phyloP scores from a whole-genome alignment of 2,113 vertebrate genomes.

The Cynopterus brachyotis region DNA sequence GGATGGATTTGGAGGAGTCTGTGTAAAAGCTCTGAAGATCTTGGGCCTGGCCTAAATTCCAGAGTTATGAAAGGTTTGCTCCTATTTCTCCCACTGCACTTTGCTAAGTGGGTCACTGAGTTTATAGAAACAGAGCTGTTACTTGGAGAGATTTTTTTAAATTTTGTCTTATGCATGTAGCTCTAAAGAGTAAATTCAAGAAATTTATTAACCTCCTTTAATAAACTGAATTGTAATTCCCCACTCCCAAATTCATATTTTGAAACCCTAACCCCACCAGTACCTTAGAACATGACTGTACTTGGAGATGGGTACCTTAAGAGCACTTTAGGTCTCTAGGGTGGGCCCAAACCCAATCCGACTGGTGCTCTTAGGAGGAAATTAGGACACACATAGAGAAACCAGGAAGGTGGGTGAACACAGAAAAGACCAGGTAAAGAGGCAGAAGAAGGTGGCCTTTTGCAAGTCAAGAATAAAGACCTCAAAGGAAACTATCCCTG shows the following conservation, averaged over 20 bases:
- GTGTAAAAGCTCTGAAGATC: background rate
- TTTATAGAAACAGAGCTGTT: background rate
- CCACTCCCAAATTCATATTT: background rate
- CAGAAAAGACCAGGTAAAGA: background rate
- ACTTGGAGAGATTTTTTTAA: background rate
- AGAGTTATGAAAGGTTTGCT: accelerated
- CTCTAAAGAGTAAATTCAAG: background rate
- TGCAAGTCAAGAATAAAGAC: background rate
- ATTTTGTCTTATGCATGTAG: background rate
- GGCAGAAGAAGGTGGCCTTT: background rate
- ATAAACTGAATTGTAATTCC: background rate
- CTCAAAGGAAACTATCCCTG: background rate
- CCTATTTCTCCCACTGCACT: background rate
- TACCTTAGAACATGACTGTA: background rate
- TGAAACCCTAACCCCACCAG: background rate
- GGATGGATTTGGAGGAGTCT: background rate
- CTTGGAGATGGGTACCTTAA: background rate
- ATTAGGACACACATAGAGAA: background rate
- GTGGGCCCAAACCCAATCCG: background rate
- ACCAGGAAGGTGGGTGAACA: background rate
- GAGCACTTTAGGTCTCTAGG: background rate
- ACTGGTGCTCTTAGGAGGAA: background rate
- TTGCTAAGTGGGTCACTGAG: background rate
- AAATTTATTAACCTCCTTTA: background rate
- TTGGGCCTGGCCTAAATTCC: background rate